Conservation (phyloP, 2,888 invertebrate species). For the Malthinus flaveolus region DNA sequence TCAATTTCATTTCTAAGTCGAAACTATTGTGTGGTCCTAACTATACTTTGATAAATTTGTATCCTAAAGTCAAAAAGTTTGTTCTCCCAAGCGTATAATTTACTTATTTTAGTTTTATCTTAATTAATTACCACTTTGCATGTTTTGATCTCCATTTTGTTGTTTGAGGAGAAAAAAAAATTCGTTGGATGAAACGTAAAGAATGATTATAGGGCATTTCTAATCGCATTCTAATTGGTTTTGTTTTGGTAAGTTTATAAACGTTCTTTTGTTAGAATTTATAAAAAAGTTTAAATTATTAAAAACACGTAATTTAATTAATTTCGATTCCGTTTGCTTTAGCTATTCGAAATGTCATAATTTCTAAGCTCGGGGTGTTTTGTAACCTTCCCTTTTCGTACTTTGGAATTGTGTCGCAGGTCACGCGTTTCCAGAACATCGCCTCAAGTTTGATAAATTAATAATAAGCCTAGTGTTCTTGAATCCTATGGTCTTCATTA, state of each 20-base stretch:
- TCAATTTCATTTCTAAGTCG: too few species aligned
- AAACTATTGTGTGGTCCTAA: too few species aligned
- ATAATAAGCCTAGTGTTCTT: constrained; percentile 28
- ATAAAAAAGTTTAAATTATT: not conserved
- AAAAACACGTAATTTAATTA: not conserved
- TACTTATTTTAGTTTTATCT: not conserved
- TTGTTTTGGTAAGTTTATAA: not conserved
- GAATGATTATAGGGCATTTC: not conserved
- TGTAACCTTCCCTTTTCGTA: not conserved
- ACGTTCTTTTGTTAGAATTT: not conserved
- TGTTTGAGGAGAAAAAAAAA: not conserved
- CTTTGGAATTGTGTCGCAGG: constrained; percentile 24
- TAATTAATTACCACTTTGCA: constrained; percentile 25
- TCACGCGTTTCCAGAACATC: constrained; percentile 29
- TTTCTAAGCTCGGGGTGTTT: constrained; percentile 5
- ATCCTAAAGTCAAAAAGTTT: too few species aligned
- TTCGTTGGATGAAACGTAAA: too few species aligned
- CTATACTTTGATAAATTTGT: too few species aligned
- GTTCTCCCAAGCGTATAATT: too few species aligned
- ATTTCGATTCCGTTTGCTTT: not conserved
- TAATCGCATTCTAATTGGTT: constrained; percentile 15
- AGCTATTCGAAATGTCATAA: not conserved
- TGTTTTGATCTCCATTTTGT: constrained; percentile 16
- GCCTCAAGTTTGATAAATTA: constrained; percentile 31
- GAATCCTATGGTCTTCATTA: constrained; percentile 27